Evolutionary conservation across 2,888 invertebrate genomes (phyloP), one percentile per base, ranked within the genome.

Genomic region (Colletes collaris): DNA sequence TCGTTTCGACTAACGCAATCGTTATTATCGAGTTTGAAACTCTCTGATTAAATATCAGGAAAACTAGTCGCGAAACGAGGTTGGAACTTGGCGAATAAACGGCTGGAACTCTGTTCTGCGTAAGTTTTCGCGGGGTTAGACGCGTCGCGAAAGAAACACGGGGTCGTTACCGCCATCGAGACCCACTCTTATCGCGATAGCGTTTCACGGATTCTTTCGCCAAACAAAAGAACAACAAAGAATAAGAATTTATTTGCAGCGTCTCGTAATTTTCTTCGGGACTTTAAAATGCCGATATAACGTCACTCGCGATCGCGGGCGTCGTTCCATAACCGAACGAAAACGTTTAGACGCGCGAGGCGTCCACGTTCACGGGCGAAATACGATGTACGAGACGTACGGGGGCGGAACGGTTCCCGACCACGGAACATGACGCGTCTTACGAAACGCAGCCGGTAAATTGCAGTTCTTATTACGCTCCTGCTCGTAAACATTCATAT

Each of bases 401-500:
- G 70, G 55, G 4, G 35, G 53, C 56, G 59, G 66, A 70, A 70
- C 37, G 64, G 58, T 74, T 71, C 52, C 27, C 59, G 59, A 35
- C 71, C 74, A 59, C 76, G 79, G 64, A 58, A 71, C 74, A 69
- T 46, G 80, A 82, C 82, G 44, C 44, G 72, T 76, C 65, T 82
- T 80, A 65, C 73, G 79, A 81, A 85, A 80, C 65, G 84, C 79
- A 64, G 52, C 75, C 76, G 58, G 79, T 81, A 84, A 87, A 85
- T 85, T 85, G 83, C 76, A 10, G 46, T 81, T 79, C 83, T 83
- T 86, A 76, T 64, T 74, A 72, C 77, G 46, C 16, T 56, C 50
- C 27, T 59, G 56, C 73, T 87, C 83, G 86, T 83, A 86, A 87
- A 84, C 87, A 87, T 86, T 78, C 86, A 78, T 85, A 84, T 82